A percentile compares a stretch with the other conserved stretches of the same genome.
These are phyloP conservation scores for Eupithecia tripunctaria DNA, from an alignment of 2,888 invertebrate species.

Conservation along the genomic window DNA sequence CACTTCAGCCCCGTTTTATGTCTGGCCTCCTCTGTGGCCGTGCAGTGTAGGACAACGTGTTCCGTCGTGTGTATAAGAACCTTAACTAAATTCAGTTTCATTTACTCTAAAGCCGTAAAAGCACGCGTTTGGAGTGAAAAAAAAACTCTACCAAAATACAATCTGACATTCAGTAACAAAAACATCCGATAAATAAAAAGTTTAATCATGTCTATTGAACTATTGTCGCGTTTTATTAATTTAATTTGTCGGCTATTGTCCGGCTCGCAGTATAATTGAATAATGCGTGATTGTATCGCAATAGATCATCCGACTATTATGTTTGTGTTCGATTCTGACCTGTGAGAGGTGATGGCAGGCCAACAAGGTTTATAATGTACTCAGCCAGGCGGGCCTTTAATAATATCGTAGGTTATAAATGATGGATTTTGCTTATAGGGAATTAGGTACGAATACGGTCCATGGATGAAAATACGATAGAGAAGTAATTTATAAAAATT, in stretches of 20 bases:
- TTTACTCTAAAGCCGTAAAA: neutral
- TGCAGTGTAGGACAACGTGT: no score
- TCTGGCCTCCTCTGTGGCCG: no score
- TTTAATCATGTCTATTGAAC: conserved; percentile 44
- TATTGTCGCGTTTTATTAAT: conserved; percentile 80
- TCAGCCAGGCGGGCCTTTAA: neutral
- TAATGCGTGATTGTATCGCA: conserved; percentile 49
- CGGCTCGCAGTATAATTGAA: conserved; percentile 53
- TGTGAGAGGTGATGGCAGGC: conserved; percentile 1
- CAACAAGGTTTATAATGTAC: conserved; percentile 1
- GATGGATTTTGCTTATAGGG: neutral
- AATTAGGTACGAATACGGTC: neutral
- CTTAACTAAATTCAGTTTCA: neutral
- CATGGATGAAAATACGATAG: no score
- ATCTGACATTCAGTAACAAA: neutral
- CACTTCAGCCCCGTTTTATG: no score
- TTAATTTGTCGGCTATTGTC: conserved; percentile 79
- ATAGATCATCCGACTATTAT: conserved; percentile 12
- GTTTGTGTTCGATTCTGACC: conserved; percentile 11
- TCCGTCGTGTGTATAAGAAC: no score
- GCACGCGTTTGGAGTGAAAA: neutral
- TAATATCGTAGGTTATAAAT: neutral
- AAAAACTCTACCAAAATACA: neutral
- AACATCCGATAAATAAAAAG: neutral
- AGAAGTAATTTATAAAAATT: no score